Conservation (phyloP, 2,888 invertebrate species). For the Drosophila rellima region DNA sequence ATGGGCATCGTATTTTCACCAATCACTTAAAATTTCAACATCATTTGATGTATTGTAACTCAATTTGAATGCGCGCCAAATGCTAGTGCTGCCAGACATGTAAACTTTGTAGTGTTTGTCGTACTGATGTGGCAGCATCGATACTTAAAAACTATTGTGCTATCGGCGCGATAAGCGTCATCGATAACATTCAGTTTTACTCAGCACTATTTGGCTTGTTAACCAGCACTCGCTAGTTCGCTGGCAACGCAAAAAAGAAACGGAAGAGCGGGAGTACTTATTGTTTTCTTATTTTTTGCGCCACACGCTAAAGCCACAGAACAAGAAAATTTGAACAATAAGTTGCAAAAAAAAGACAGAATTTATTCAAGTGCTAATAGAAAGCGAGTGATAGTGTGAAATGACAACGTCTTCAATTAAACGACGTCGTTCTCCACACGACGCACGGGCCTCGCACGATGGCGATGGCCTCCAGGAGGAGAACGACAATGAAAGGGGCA, state of each 20-base stretch:
- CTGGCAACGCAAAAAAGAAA: conserved; percentile 43
- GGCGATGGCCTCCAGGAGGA: conserved; percentile 44
- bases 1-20: not conserved
- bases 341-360: not conserved
- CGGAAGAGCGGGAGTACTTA: conserved; percentile 49
- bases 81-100: conserved; percentile 29
- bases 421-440: conserved; percentile 60
- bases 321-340: conserved; percentile 33
- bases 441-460: conserved; percentile 39
- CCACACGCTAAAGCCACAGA: conserved; percentile 33
- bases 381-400: conserved; percentile 12
- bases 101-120: not conserved
- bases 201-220: conserved; percentile 41
- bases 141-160: conserved; percentile 12
- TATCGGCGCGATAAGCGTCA: conserved; percentile 2
- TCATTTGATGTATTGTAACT: not conserved
- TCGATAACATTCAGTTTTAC: conserved; percentile 26
- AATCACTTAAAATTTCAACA: not conserved
- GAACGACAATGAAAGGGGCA: conserved; percentile 21
- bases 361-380: conserved; percentile 35
- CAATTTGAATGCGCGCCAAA: conserved; percentile 17
- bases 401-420: conserved; percentile 82
- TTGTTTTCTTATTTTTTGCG: conserved; percentile 47
- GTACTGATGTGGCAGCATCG: conserved; percentile 11
- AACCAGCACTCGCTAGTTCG: conserved; percentile 42